Evolutionary conservation across 2,888 invertebrate species (phyloP).

Genomic region (Mayetiola destructor): DNA sequence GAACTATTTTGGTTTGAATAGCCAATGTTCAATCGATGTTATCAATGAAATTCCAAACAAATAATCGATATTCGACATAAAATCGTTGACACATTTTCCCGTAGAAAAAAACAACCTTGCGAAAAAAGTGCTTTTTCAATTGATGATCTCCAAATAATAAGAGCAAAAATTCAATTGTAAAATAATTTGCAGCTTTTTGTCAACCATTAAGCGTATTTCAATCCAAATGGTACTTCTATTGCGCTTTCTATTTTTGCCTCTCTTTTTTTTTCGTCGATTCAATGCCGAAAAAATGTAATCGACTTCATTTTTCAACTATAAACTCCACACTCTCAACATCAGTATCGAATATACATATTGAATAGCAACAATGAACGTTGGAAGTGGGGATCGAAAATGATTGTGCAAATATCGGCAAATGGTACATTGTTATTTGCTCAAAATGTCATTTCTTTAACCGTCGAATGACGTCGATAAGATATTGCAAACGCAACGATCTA

Average conservation of each 20-base stretch:
- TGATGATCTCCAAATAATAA: too few species aligned
- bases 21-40: too few species aligned
- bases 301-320: too few species aligned
- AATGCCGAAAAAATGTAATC: too few species aligned
- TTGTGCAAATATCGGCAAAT: conserved; percentile 3
- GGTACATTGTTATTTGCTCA: conserved; percentile 9
- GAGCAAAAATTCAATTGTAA: too few species aligned
- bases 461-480: not conserved
- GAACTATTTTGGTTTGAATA: too few species aligned
- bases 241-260: not conserved
- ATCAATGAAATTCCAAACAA: not conserved
- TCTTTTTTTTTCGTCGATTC: not conserved
- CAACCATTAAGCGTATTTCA: not conserved
- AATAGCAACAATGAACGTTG: too few species aligned
- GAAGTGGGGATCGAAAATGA: not conserved
- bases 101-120: not conserved
- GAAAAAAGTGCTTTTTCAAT: not conserved
- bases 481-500: not conserved
- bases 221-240: not conserved
- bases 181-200: not conserved
- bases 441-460: not conserved
- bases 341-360: too few species aligned
- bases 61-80: not conserved
- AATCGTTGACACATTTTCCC: not conserved
- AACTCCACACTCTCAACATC: too few species aligned